Evolutionary conservation across 2,113 vertebrate species (phyloP), one percentile per base, ranked within the genome.

Genomic region (Onychorhynchus coronatus): DNA sequence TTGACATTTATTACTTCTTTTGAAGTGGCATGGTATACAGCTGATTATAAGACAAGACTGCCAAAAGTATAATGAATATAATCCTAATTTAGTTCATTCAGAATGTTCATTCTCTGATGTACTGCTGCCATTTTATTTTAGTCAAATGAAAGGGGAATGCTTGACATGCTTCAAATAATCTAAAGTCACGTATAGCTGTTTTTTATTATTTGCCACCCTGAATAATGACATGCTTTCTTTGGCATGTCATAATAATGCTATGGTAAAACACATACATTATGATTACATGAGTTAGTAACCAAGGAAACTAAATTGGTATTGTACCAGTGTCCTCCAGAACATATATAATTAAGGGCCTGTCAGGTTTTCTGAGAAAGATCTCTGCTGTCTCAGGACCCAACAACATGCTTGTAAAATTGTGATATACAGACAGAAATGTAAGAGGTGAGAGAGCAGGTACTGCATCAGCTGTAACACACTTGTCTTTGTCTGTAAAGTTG

Each of bases 341-440:
- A 84, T 83, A 31, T 63, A 73, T 96, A 94, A 96, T 97, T 97
- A 95, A 96, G 21, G 52, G 21, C 72, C 73, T 95, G 86, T 89
- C 95, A 95, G 74, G 15, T 87, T 94, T 93, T 85, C 89, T 94
- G 91, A 74, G 84, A 79, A 91, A 77, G 61, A 92, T 95, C 56
- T 86, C 31, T 61, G 22, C 20, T 96, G 55, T 94, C 55, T 86
- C 2, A 15, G 44, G 35, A 49, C 35, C 85, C 94, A 72, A 68
- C 78, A 85, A 55, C 46, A 79, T 81, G 35, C 44, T 76, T 91
- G 61, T 92, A 67, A 93, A 89, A 92, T 82, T 85, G 71, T 91
- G 59, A 65, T 76, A 23, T 5, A 42, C 44, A 73, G 72, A 59
- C 53, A 81, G 74, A 85, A 93, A 71, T 88, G 58, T 68, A 62